phyloP scores from a whole-genome alignment of 2,113 vertebrate genomes.

The Riparia riparia region DNA sequence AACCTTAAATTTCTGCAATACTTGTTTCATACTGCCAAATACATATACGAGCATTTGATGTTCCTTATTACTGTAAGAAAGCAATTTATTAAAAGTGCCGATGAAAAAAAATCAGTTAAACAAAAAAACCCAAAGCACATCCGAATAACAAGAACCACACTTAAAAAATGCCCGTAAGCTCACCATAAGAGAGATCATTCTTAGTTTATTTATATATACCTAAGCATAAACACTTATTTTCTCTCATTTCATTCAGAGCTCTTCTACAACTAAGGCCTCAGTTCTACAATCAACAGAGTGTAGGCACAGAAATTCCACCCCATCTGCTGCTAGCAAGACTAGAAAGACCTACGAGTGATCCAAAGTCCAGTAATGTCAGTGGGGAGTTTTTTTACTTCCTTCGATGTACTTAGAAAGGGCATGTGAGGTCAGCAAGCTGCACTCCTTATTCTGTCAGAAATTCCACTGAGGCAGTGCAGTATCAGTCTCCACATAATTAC shows the following conservation, averaged over 20 bases:
- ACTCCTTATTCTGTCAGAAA: constrained; percentile 32
- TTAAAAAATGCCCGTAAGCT: neutral
- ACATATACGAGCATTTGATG: neutral
- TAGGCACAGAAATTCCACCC: constrained; percentile 3
- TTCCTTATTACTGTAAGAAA: constrained; percentile 49
- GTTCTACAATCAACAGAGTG: neutral
- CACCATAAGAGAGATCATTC: neutral
- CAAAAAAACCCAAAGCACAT: fast-evolving
- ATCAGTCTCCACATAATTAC: constrained; percentile 43
- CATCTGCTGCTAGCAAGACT: neutral
- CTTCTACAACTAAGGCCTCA: neutral
- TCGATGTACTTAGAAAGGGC: neutral
- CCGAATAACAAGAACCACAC: neutral
- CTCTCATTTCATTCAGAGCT: neutral
- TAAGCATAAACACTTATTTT: neutral
- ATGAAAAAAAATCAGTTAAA: neutral
- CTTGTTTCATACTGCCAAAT: neutral
- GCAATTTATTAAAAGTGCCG: neutral
- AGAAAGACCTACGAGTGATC: neutral
- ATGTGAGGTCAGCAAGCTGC: constrained; percentile 27
- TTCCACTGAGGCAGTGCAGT: constrained; percentile 55
- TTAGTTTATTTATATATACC: constrained; percentile 20
- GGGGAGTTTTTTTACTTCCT: neutral
- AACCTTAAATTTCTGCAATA: neutral
- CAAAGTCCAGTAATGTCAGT: neutral